These are phyloP conservation scores for Ephestia elutella DNA, from an alignment of 1,140 invertebrate species.

Conservation along the genomic window DNA sequence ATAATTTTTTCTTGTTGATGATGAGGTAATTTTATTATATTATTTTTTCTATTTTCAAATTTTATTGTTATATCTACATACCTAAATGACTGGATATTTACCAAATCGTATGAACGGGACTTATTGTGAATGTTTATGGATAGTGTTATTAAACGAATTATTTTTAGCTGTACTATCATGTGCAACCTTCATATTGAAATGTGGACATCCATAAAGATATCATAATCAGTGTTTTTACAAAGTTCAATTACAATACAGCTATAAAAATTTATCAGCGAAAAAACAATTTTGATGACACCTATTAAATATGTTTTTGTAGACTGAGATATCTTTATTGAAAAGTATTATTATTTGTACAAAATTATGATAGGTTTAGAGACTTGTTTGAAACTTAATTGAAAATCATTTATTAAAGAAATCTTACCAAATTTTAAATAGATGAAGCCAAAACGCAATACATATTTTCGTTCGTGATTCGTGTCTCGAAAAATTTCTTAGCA, in stretches of 20 bases:
- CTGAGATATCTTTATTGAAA: constrained; percentile 2
- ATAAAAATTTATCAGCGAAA: background rate
- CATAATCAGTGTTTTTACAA: constrained; percentile 1
- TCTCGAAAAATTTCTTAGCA: too few species aligned
- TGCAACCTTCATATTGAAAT: background rate
- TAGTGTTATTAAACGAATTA: background rate
- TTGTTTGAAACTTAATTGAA: background rate
- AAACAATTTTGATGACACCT: constrained; percentile 5
- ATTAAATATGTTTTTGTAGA: constrained; percentile 2
- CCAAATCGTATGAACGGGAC: background rate
- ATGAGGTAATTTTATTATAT: constrained; percentile 54
- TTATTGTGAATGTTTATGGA: background rate
- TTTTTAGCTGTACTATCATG: background rate
- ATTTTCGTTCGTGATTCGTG: too few species aligned
- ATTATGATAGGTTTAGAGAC: background rate
- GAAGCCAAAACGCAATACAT: too few species aligned
- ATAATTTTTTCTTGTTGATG: constrained; percentile 46
- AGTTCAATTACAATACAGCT: constrained; percentile 1
- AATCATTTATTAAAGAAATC: too few species aligned
- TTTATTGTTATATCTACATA: constrained; percentile 24
- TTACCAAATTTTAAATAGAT: too few species aligned
- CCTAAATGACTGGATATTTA: background rate
- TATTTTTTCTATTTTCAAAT: constrained; percentile 36
- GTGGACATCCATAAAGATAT: background rate
- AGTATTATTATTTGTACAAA: background rate